These are phyloP conservation scores for Poeciliopsis prolifica DNA, from an alignment of 2,113 vertebrate genomes.

Conservation along the genomic window DNA sequence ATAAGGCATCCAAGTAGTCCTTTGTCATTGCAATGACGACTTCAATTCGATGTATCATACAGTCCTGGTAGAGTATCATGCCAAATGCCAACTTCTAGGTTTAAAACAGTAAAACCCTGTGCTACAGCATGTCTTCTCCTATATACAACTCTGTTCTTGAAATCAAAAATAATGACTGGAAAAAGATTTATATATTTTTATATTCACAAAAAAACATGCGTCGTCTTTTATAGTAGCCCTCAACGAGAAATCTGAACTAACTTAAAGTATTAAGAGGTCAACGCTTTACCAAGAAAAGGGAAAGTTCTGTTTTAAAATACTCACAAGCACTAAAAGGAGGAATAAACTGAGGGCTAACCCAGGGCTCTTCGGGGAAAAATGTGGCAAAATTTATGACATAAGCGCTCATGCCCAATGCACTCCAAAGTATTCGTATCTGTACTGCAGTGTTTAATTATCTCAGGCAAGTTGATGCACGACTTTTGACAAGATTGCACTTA, in stretches of 20 bases:
- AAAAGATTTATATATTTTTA: neutral
- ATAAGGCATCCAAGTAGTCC: no score
- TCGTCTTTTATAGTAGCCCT: neutral
- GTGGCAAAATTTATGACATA: neutral
- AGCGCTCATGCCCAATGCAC: neutral
- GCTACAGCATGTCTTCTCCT: no score
- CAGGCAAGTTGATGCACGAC: neutral
- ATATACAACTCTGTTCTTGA: no score
- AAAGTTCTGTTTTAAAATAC: neutral
- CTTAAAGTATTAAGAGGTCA: neutral
- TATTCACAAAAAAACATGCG: neutral
- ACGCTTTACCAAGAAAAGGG: neutral
- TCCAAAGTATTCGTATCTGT: neutral
- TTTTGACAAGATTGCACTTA: neutral
- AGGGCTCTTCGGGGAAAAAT: neutral
- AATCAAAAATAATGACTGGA: neutral
- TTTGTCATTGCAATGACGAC: no score
- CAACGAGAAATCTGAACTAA: neutral
- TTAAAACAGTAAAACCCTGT: no score
- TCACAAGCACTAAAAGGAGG: neutral
- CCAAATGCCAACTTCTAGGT: no score
- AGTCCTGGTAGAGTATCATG: no score
- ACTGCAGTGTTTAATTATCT: neutral
- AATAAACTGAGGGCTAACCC: neutral
- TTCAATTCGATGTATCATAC: no score